Evolutionary conservation across 2,888 invertebrate genomes (phyloP), one percentile per base, ranked within the genome.

Genomic region (Aphidius colemani): DNA sequence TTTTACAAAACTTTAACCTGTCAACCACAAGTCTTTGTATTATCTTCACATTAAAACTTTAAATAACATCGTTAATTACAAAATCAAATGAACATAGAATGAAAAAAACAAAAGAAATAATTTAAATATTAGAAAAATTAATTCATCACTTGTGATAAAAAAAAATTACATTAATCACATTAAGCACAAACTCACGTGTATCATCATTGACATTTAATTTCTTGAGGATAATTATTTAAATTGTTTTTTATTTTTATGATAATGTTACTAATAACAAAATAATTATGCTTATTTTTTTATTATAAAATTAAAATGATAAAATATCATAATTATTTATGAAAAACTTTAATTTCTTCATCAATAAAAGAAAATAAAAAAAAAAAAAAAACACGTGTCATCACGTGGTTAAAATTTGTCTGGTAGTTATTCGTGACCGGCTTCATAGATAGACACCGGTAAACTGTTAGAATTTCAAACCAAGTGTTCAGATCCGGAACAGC

Each of bases 361-460:
- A 30, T 30, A 30, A 30, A 9, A 53, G 10, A 40, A 30, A 4
- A n/a, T 40, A 7, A 6, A 5, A 45, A 46, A n/a, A 46, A 46
- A 10, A 46, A 46, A 46, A 39, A 40, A 11, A 40, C 57, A 57
- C 48, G 48, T 57, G 57, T 39, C 7, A 7, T 39, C 45, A 46
- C 57, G 57, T 40, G 57, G 11, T 57, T 48, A 13, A 44, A 46
- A 30, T 5, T 30, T 59, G 18, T 39, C 13, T 18, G 13, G 5
- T 30, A 30, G 5, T 30, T 30, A 5, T 30, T 4, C 30, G 71
- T 74, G 69, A 75, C 76, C 75, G 73, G 69, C 70, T 74, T 68
- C 74, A 69, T 72, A 74, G 74, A 72, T 74, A 67, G 74, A 75
- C 74, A 77, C 75, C 78, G 78, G 78, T 74, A 74, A 79, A 79